Evolutionary conservation across 2,888 invertebrate species (phyloP).

Genomic region (Palloptera scutellata): DNA sequence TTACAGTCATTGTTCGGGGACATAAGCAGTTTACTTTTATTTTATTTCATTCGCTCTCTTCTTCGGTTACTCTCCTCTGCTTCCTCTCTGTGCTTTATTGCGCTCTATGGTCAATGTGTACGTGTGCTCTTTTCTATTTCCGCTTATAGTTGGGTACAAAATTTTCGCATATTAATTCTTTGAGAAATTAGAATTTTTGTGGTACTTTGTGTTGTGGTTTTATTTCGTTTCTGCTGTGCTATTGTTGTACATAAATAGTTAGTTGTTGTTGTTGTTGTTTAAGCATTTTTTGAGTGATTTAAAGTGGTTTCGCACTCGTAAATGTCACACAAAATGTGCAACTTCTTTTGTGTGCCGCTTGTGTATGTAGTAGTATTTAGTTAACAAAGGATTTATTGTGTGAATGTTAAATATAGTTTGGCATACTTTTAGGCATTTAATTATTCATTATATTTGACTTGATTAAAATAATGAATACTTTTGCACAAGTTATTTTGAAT

Average conservation of each 20-base stretch:
- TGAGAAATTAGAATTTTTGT: constrained; percentile 28
- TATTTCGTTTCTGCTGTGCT: neutral
- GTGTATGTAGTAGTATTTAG: neutral
- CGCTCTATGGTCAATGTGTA: too few relatives aligned
- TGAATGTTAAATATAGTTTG: constrained; percentile 2
- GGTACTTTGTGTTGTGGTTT: constrained; percentile 8
- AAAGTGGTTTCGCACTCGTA: constrained; percentile 17
- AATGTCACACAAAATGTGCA: neutral
- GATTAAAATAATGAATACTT: constrained; percentile 17
- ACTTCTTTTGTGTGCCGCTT: neutral
- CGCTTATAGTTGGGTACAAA: too few relatives aligned
- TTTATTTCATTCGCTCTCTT: too few relatives aligned
- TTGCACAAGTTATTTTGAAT: neutral
- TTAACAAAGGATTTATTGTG: constrained; percentile 13
- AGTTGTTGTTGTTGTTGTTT: constrained; percentile 7
- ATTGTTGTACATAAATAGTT: neutral
- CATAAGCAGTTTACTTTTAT: too few relatives aligned
- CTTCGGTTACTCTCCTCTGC: too few relatives aligned
- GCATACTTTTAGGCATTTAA: constrained; percentile 27
- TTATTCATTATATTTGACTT: constrained; percentile 21
- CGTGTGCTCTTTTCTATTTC: too few relatives aligned
- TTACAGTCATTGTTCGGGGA: too few relatives aligned
- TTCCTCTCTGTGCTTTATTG: too few relatives aligned
- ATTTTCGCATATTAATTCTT: constrained; percentile 26
- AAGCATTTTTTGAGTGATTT: constrained; percentile 21